These are phyloP conservation scores for Pristionchus fissidentatus DNA, from an alignment of 2,888 invertebrate species.

Conservation along the genomic window DNA sequence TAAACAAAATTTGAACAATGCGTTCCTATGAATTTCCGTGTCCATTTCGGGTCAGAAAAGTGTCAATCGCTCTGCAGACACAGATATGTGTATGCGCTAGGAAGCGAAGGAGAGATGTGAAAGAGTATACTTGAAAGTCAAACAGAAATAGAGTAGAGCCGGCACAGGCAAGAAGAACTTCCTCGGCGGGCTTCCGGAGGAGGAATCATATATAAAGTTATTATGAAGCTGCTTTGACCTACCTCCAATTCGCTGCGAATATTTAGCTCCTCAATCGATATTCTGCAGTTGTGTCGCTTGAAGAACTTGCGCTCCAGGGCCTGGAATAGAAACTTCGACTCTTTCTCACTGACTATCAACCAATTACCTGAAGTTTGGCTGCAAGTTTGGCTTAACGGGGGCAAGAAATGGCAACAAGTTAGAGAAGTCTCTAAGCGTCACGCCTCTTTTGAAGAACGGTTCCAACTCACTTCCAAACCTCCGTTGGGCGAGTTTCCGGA, in stretches of 20 bases:
- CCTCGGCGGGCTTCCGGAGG: slow-evolving; percentile 21
- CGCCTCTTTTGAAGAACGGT: too few relatives aligned
- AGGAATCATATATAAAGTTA: not conserved
- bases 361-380: too few relatives aligned
- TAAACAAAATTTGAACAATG: too few relatives aligned
- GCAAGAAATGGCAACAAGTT: not conserved
- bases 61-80: slow-evolving; percentile 13
- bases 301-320: slow-evolving; percentile 99
- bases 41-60: slow-evolving; percentile 7
- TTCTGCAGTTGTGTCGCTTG: slow-evolving; percentile 98
- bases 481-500: not conserved
- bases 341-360: too few relatives aligned
- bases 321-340: slow-evolving; percentile 74
- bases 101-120: slow-evolving; percentile 34
- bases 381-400: too few relatives aligned
- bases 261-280: slow-evolving; percentile 97
- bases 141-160: slow-evolving; percentile 44
- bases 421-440: slow-evolving; percentile 17
- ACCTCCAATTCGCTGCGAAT: slow-evolving; percentile 91
- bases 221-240: too few relatives aligned
- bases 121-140: slow-evolving; percentile 34
- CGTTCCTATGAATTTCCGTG: too few relatives aligned
- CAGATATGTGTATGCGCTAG: slow-evolving; percentile 32
- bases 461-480: slow-evolving; percentile 81
- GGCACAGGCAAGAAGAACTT: too few relatives aligned